Conservation (phyloP, 2,113 vertebrate species). For the Sinosuthora webbiana region DNA sequence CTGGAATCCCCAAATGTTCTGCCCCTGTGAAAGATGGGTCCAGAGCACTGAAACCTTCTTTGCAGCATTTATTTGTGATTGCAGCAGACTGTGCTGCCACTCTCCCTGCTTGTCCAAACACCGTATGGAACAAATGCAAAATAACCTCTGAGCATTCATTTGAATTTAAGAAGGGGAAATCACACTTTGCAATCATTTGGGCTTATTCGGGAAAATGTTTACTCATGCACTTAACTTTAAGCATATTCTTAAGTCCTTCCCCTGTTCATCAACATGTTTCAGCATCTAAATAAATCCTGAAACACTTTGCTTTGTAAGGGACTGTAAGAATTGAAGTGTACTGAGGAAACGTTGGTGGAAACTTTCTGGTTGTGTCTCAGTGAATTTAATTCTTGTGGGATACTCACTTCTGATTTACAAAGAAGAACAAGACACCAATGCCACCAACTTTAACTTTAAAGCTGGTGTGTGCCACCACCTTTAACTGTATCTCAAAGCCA, state of each 20-base stretch:
- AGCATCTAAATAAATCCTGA: not conserved
- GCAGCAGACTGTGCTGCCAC: not conserved
- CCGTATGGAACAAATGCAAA: not conserved
- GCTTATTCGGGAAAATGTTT: not conserved
- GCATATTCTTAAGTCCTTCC: not conserved
- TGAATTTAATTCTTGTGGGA: not conserved
- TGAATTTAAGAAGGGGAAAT: not conserved
- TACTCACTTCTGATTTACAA: not conserved
- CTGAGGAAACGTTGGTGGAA: not conserved
- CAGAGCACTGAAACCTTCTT: not conserved
- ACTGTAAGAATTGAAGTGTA: not conserved
- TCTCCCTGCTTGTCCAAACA: not conserved
- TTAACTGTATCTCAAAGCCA: not conserved
- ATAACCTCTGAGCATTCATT: not conserved
- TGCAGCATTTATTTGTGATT: not conserved
- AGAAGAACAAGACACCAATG: not conserved
- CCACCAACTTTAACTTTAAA: not conserved
- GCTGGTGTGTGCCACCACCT: not conserved
- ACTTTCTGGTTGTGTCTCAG: not conserved
- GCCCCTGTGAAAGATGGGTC: not conserved
- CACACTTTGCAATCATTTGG: not conserved
- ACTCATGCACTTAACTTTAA: not conserved
- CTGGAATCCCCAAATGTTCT: not conserved
- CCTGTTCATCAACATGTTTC: not conserved
- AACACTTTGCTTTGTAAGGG: not conserved